Evolutionary conservation across 1,140 invertebrate genomes (phyloP).

Genomic region (Drosophila ercepeae): DNA sequence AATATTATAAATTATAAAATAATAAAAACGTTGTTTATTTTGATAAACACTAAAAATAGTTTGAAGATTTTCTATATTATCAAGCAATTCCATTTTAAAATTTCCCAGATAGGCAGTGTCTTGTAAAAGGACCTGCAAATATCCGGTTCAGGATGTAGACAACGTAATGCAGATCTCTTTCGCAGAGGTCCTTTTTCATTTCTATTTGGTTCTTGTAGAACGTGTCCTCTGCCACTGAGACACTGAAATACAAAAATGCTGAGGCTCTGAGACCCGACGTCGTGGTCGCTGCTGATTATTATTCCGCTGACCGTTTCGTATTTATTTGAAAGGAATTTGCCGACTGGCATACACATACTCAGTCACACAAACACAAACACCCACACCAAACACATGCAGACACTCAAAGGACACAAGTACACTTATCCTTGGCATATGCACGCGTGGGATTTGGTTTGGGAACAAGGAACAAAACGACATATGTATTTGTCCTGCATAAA

Average conservation of each 20-base stretch:
- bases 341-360: constrained; percentile 32
- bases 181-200: neutral
- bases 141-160: neutral
- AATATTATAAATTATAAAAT: too few species aligned
- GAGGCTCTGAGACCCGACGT: constrained; percentile 30
- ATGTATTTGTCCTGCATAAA: constrained; percentile 82
- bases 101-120: too few species aligned
- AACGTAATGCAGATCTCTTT: neutral
- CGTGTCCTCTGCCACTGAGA: constrained; percentile 76
- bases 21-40: too few species aligned
- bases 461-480: constrained; percentile 73
- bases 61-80: too few species aligned
- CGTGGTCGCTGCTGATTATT: constrained; percentile 62
- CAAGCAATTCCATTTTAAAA: too few species aligned
- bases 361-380: too few species aligned
- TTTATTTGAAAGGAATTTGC: constrained; percentile 82
- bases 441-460: constrained; percentile 4
- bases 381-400: constrained; percentile 32
- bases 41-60: too few species aligned
- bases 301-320: constrained; percentile 81
- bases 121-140: neutral
- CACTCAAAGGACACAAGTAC: constrained; percentile 18
- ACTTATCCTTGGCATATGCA: constrained; percentile 40
- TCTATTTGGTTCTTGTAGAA: constrained; percentile 1
- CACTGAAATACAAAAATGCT: constrained; percentile 51